Conservation (phyloP, 2,797 vertebrate genomes). For the Enteromius afrohamiltoni region DNA sequence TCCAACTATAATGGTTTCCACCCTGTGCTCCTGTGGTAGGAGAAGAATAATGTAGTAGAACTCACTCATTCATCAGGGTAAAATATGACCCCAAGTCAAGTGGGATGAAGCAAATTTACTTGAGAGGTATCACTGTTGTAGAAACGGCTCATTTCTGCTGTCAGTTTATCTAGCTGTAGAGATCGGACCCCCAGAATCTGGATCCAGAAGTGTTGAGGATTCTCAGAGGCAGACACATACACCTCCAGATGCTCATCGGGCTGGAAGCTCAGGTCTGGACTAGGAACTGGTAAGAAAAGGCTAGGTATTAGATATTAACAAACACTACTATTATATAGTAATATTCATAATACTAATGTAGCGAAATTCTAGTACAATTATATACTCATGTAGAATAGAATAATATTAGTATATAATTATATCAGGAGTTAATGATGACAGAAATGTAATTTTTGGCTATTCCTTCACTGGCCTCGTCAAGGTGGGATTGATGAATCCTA, state of each 20-base stretch:
- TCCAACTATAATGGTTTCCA: slow-evolving; percentile 75
- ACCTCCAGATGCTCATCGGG: slow-evolving; percentile 89
- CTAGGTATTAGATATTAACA: background rate
- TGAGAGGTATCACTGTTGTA: slow-evolving; percentile 68
- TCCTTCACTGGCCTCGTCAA: background rate
- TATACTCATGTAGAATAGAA: background rate
- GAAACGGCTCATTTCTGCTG: slow-evolving; percentile 84
- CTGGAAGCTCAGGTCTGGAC: slow-evolving; percentile 88
- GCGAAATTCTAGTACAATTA: background rate
- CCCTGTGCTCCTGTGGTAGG: slow-evolving; percentile 74
- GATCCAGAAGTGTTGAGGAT: slow-evolving; percentile 92
- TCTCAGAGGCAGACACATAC: slow-evolving; percentile 86
- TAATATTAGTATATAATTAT: too few relatives aligned
- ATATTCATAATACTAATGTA: background rate
- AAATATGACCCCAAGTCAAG: background rate
- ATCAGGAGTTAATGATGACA: background rate
- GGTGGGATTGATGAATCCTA: slow-evolving; percentile 62
- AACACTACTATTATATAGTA: background rate
- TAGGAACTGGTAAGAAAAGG: slow-evolving; percentile 79
- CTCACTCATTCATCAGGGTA: background rate
- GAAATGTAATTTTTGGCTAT: background rate
- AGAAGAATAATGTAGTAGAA: background rate
- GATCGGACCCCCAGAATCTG: slow-evolving; percentile 88
- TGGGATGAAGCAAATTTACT: slow-evolving; percentile 67
- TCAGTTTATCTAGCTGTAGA: slow-evolving; percentile 87